Evolutionary conservation across 2,797 vertebrate genomes (phyloP).

Genomic region (Karalla daura): DNA sequence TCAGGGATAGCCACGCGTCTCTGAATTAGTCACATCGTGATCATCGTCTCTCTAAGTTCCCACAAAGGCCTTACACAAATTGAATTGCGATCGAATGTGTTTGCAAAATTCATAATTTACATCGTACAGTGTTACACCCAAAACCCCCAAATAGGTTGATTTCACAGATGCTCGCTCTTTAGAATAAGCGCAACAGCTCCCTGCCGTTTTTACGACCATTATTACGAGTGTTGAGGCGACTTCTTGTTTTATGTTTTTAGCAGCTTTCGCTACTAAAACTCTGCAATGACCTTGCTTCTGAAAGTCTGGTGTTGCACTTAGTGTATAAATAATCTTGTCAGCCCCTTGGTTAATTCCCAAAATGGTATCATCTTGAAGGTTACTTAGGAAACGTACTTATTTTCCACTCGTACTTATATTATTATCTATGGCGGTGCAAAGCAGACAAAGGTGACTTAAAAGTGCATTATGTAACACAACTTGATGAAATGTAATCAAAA

Average conservation of each 20-base stretch:
- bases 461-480: neutral
- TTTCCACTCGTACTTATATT: conserved; percentile 1
- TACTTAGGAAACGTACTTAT: conserved; percentile 29
- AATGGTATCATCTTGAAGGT: conserved; percentile 19
- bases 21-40: neutral
- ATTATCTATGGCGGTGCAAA: neutral
- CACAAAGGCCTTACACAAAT: neutral
- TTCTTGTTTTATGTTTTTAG: conserved; percentile 42
- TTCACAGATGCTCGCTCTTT: conserved; percentile 15
- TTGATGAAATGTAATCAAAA: neutral
- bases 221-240: conserved; percentile 22
- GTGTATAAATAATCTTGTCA: conserved; percentile 53
- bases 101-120: neutral
- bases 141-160: neutral
- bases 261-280: conserved; percentile 28
- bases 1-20: neutral
- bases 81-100: neutral
- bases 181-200: conserved; percentile 13
- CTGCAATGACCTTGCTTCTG: conserved; percentile 27
- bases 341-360: conserved; percentile 29
- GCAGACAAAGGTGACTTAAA: neutral
- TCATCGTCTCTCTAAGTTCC: neutral
- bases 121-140: neutral
- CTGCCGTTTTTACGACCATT: conserved; percentile 31
- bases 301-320: conserved; percentile 44